Base-by-base conservation (phyloP, 2,797 vertebrate genomes). In the Natrix natrix region DNA sequence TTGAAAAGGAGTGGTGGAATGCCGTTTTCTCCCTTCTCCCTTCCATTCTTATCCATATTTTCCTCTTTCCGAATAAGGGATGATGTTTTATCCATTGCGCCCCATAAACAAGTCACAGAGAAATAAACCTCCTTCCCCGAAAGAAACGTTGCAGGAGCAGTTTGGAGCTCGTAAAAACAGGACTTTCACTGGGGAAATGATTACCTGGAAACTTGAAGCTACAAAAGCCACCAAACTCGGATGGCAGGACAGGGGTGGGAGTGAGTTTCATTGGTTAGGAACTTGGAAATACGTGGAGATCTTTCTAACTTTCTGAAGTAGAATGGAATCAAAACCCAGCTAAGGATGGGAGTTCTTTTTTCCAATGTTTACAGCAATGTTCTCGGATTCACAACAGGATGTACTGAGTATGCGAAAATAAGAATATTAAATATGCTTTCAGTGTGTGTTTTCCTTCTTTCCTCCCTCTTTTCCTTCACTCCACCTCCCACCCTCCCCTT, bases 1-100 rank as follows among this genome's bases (percentile, higher is more conserved):
- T 94, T 7, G 59, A 97, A 96, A 94, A 94, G 87, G 92, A 95
- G 96, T 96, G 97, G 96, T 95, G 96, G 97, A 97, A 96, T 96
- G 95, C 61, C 95, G 69, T 26, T 6, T 24, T 48, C 59, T 94
- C 89, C 92, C 24, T 55, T 86, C 78, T 87, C 61, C 43, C 66
- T 88, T 28, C 22, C 56, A 22, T 74, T 1, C 1, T 88, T 4
- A 55, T 32, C 7, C 10, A 1, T 26, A 90, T 52, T 66, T 74
- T 17, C 43, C 22, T 22, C 0, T 93, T 94, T 94, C 95, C 5
- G 4, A 90, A 69, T 93, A 93, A 92, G 5, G 74, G 61, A 94
- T 86, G 88, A 94, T 86, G 88, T 28, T 22, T 52, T 63, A 37
- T 43, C 28, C 61, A 86, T 43, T 90, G 78, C 90, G 92, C 22